phyloP scores from a whole-genome alignment of 2,888 invertebrate genomes.

The Anoplius nigerrimus region DNA sequence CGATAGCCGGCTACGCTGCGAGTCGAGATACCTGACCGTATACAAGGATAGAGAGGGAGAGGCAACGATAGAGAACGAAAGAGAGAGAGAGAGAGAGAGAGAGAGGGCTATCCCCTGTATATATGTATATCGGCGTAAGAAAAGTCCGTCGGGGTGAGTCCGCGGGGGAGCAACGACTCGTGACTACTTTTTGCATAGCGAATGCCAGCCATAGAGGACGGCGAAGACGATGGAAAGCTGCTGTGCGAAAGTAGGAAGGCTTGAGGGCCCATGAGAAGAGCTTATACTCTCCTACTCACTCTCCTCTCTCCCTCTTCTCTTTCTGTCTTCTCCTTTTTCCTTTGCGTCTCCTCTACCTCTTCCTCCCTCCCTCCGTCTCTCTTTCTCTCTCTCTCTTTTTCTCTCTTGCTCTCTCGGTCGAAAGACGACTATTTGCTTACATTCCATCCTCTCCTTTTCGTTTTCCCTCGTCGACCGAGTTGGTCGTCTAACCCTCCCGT shows the following conservation, averaged over 20 bases:
- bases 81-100: neutral
- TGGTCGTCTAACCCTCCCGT: conserved; percentile 2
- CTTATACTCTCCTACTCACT: conserved; percentile 44
- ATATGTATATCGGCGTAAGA: conserved; percentile 32
- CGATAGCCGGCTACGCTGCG: conserved; percentile 26
- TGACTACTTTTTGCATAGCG: conserved; percentile 64
- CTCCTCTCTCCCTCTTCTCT: conserved; percentile 12
- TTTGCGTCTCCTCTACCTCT: conserved; percentile 1
- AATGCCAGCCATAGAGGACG: conserved; percentile 39
- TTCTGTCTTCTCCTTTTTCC: conserved; percentile 23
- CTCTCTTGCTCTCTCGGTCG: conserved; percentile 42
- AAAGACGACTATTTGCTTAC: conserved; percentile 63
- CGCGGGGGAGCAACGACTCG: conserved; percentile 61
- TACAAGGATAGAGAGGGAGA: conserved; percentile 10
- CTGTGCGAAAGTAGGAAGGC: conserved; percentile 34
- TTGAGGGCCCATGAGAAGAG: conserved; percentile 44
- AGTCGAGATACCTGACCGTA: conserved; percentile 24
- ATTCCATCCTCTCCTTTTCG: conserved; percentile 49
- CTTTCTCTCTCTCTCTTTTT: no score
- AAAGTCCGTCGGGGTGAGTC: conserved; percentile 49
- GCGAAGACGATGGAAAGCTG: conserved; percentile 24
- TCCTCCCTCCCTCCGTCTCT: conserved; percentile 38
- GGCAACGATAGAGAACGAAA: no score
- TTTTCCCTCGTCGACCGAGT: conserved; percentile 30
- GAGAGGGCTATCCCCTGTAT: neutral